Conservation (phyloP, 2,888 invertebrate genomes). For the Heliconius erato region DNA sequence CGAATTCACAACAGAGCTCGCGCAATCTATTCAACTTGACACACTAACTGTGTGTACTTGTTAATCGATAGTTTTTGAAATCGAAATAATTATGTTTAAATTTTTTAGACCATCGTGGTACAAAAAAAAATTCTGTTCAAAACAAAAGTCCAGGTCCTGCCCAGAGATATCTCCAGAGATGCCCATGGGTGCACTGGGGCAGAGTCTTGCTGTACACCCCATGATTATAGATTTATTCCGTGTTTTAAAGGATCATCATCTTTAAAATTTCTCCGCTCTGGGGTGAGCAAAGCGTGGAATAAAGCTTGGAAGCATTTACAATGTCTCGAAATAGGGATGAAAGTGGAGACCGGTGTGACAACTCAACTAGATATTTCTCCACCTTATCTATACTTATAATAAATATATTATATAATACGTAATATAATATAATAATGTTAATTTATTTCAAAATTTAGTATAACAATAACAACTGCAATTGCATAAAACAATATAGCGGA, state of each 20-base stretch:
- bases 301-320: neutral
- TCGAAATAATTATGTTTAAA: neutral
- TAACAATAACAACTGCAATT: too few relatives aligned
- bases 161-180: too few relatives aligned
- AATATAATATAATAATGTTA: too few relatives aligned
- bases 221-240: neutral
- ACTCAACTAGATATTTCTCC: too few relatives aligned
- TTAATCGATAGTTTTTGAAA: slow-evolving; percentile 18
- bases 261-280: neutral
- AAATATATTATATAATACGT: too few relatives aligned
- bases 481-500: too few relatives aligned
- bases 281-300: neutral
- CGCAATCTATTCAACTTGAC: slow-evolving; percentile 61
- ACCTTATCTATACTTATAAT: too few relatives aligned
- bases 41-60: slow-evolving; percentile 50
- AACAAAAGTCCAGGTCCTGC: too few relatives aligned
- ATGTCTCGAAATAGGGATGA: neutral
- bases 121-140: too few relatives aligned
- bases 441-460: too few relatives aligned
- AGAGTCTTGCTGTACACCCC: neutral
- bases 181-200: neutral
- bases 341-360: neutral
- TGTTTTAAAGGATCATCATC: neutral
- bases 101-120: neutral
- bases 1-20: slow-evolving; percentile 71